Conservation (phyloP, 2,113 vertebrate genomes). For the Gasterosteus nipponicus region DNA sequence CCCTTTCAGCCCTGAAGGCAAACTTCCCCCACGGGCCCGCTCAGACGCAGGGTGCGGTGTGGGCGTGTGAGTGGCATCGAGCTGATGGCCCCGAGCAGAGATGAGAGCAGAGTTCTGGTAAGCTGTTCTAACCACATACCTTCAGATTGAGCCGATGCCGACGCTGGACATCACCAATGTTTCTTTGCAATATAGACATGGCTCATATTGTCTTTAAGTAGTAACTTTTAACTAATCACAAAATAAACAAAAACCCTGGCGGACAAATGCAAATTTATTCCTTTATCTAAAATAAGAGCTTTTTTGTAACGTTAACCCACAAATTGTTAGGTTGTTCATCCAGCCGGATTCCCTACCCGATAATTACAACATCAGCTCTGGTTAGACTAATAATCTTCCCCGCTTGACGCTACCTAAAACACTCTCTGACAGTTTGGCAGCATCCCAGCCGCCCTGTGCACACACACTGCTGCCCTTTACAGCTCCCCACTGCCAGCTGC, state of each 20-base stretch:
- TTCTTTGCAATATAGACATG: no score
- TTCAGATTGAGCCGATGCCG: neutral
- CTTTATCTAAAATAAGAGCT: neutral
- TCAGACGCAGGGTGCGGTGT: neutral
- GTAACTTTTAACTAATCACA: neutral
- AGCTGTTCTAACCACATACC: neutral
- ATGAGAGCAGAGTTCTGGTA: neutral
- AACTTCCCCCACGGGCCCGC: neutral
- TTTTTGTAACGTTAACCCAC: neutral
- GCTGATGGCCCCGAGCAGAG: neutral
- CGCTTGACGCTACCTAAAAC: constrained; percentile 51
- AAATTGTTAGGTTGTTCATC: constrained; percentile 21
- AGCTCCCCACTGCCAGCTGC: constrained; percentile 27
- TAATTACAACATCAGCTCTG: constrained; percentile 51
- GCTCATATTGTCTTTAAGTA: constrained; percentile 8
- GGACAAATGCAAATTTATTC: neutral
- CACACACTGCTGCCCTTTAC: constrained; percentile 52
- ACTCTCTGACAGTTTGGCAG: constrained; percentile 54
- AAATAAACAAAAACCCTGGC: neutral
- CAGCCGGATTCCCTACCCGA: constrained; percentile 19
- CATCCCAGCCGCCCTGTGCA: constrained; percentile 42
- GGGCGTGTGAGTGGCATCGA: neutral
- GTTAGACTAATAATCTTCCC: constrained; percentile 52
- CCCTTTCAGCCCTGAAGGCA: neutral
- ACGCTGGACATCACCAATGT: neutral